These are phyloP conservation scores for Phainopepla nitens DNA, from an alignment of 2,113 vertebrate genomes.

Conservation along the genomic window DNA sequence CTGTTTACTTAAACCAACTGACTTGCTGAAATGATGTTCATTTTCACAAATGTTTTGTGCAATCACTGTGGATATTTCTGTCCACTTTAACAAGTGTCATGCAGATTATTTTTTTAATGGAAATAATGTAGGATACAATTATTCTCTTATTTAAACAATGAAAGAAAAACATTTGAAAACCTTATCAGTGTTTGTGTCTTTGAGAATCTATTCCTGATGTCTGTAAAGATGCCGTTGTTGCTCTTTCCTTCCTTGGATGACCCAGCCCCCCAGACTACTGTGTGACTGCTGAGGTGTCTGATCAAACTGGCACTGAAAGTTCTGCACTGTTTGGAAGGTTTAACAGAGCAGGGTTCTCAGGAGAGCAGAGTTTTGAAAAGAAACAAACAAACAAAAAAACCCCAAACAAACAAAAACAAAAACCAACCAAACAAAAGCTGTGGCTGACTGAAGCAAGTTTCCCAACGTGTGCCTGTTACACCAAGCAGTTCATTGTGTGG, in stretches of 20 bases:
- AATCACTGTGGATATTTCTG: neutral
- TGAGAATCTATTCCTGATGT: neutral
- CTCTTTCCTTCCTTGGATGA: neutral
- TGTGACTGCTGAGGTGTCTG: neutral
- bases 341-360: neutral
- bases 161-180: neutral
- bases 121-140: neutral
- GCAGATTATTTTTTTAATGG: neutral
- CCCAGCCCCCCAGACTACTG: neutral
- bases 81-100: neutral
- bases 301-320: neutral
- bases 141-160: neutral
- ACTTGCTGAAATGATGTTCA: neutral
- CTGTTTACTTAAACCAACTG: neutral
- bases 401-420: too few species aligned
- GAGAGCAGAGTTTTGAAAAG: neutral
- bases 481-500: neutral
- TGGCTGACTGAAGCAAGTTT: neutral
- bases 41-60: neutral
- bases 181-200: neutral
- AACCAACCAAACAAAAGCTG: neutral
- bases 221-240: neutral
- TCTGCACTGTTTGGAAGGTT: neutral
- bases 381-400: neutral
- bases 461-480: neutral